phyloP scores from a whole-genome alignment of 2,113 vertebrate genomes.

The Plecotus auritus region DNA sequence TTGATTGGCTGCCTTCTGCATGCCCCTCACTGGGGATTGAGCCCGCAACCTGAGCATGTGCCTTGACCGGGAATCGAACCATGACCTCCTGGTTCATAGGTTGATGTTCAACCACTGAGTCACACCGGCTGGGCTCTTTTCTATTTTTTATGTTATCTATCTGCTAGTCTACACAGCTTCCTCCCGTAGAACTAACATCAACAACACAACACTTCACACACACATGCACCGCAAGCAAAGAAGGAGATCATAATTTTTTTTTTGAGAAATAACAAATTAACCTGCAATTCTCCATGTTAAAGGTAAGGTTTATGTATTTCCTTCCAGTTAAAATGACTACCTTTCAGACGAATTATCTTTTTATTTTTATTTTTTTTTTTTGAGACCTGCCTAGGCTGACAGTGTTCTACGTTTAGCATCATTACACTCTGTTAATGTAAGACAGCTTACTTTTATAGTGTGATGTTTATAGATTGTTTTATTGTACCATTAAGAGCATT shows the following conservation, averaged over 20 bases:
- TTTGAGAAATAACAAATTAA: background rate
- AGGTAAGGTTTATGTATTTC: background rate
- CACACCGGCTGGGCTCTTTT: background rate
- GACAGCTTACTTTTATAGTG: constrained; percentile 55
- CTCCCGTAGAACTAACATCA: background rate
- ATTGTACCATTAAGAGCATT: constrained; percentile 48
- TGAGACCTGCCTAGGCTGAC: background rate
- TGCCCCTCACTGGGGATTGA: no score
- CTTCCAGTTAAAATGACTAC: constrained; percentile 45
- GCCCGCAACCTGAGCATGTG: no score
- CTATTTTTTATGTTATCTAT: background rate
- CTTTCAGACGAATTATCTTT: constrained; percentile 22
- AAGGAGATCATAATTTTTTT: background rate
- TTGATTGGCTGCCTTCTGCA: no score
- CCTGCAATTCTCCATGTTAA: background rate
- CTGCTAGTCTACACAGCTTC: background rate
- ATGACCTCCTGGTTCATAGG: no score
- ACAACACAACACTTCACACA: background rate
- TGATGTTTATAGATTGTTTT: constrained; percentile 57
- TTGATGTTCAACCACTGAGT: no score
- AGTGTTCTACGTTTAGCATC: background rate
- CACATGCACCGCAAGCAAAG: background rate
- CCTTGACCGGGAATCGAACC: no score
- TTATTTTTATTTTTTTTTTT: background rate
- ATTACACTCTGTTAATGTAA: constrained; percentile 34